These are phyloP conservation scores for Aleiodes leptofemur DNA, from an alignment of 2,888 invertebrate genomes.

Conservation along the genomic window DNA sequence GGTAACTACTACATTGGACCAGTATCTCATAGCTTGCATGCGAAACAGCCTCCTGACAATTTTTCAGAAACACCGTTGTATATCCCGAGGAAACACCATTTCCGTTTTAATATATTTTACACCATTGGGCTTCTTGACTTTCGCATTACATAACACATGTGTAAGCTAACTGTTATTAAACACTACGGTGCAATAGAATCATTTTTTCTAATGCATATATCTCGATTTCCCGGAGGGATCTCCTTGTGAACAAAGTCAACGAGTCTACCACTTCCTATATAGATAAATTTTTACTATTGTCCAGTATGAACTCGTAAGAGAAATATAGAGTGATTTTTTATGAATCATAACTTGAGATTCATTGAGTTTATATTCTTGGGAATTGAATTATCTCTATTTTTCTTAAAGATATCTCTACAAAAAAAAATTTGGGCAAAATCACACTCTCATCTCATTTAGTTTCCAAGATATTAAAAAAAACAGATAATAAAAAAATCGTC, in stretches of 20 bases:
- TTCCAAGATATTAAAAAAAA: not conserved
- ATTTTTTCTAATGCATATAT: conserved; percentile 9
- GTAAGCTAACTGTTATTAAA: conserved; percentile 5
- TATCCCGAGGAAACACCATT: conserved; percentile 25
- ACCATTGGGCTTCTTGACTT: conserved; percentile 51
- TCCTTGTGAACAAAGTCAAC: conserved; percentile 1
- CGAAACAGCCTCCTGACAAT: not conserved
- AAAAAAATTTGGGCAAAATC: no score
- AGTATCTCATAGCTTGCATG: conserved; percentile 12
- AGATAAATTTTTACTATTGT: conserved; percentile 30
- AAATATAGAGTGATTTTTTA: conserved; percentile 1
- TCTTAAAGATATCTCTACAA: not conserved
- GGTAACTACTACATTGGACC: not conserved
- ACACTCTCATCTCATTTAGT: no score
- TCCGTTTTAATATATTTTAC: conserved; percentile 29
- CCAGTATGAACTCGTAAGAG: conserved; percentile 7
- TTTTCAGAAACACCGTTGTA: conserved; percentile 26
- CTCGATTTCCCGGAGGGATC: conserved; percentile 7
- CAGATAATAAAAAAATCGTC: not conserved
- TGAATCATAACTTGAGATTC: not conserved
- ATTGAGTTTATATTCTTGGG: not conserved
- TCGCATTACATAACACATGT: conserved; percentile 54
- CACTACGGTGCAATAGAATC: conserved; percentile 19
- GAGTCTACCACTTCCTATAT: not conserved
- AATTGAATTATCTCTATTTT: not conserved